These are phyloP conservation scores for Ceratitis capitata DNA, from an alignment of 1,140 invertebrate genomes.

Conservation along the genomic window DNA sequence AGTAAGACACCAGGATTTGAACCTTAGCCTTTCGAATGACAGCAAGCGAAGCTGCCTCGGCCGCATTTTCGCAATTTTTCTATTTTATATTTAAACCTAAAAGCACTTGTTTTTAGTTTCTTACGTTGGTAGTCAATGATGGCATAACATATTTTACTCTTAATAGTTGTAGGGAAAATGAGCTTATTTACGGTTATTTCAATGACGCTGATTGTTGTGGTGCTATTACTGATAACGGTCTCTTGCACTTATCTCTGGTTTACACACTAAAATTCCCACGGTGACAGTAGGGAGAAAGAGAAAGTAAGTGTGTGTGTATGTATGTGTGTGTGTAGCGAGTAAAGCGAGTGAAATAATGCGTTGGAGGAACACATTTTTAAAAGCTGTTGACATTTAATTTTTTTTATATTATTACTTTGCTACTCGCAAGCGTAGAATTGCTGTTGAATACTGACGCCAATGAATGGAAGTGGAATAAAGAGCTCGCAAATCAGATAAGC, in stretches of 20 bases:
- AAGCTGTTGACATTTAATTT: neutral
- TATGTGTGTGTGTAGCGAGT: too few relatives aligned
- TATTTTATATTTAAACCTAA: too few relatives aligned
- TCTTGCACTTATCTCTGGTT: neutral
- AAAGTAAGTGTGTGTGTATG: too few relatives aligned
- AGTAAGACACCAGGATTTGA: too few relatives aligned
- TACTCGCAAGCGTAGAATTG: neutral
- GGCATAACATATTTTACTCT: too few relatives aligned
- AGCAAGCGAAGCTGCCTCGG: too few relatives aligned
- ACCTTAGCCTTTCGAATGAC: too few relatives aligned
- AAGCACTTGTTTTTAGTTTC: too few relatives aligned
- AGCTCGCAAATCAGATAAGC: neutral
- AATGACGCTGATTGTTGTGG: neutral
- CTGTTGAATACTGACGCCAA: neutral
- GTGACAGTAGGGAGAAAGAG: neutral
- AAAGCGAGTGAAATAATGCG: neutral
- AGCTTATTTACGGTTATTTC: neutral
- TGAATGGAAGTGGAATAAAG: neutral
- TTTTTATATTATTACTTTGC: neutral
- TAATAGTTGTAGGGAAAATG: neutral
- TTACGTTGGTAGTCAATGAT: too few relatives aligned
- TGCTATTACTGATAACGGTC: neutral
- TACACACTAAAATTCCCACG: neutral
- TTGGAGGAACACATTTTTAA: neutral
- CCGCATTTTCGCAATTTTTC: too few relatives aligned